Base-by-base conservation (phyloP, 2,113 vertebrate genomes). In the Gambusia holbrooki region DNA sequence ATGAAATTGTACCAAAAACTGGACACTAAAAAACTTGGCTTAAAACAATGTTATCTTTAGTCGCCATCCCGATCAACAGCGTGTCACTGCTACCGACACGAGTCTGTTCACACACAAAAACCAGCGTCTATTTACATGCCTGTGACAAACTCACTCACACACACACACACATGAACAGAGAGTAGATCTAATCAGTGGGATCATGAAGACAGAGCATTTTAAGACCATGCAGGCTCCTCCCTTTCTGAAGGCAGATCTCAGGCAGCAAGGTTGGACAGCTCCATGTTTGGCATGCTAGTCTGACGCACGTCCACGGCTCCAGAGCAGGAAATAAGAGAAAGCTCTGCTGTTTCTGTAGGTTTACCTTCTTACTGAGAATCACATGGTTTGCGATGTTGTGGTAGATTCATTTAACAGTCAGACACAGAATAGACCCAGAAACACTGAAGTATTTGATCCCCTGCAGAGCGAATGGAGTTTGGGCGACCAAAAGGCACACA, bases 1-100 rank as follows among this genome's bases (percentile, higher is more conserved):
- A 93, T 88, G 88, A 93, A 91, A 90, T 89, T 80, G 88, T 92
- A 92, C 88, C 88, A 92, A 92, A 92, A 92, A 87, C 81, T 66
- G 77, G 84, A 90, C 87, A 92, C 83, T 89, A 90, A 86, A 87
- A 93, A 91, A 90, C 83, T 84, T 83, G 81, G 75, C 86, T 90
- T 78, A 75, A 90, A 90, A 92, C 83, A 87, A 90, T 88, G 85
- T 85, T 84, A 83, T 88, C 85, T 78, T 77, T 88, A 84, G 79
- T 80, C 75, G 81, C 80, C 74, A 61, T 65, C 82, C 80, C 75
- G 70, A 64, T 71, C 76, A 77, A 62, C 68, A 69, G 80, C 35
- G 40, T 82, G 79, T 74, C 86, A 80, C 60, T 77, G 76, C 85
- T 69, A 77, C 73, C 17, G 19, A 80, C 77, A 60, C 40, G 17